Base-by-base conservation (phyloP, 2,888 invertebrate genomes). In the Anthrax anthrax region DNA sequence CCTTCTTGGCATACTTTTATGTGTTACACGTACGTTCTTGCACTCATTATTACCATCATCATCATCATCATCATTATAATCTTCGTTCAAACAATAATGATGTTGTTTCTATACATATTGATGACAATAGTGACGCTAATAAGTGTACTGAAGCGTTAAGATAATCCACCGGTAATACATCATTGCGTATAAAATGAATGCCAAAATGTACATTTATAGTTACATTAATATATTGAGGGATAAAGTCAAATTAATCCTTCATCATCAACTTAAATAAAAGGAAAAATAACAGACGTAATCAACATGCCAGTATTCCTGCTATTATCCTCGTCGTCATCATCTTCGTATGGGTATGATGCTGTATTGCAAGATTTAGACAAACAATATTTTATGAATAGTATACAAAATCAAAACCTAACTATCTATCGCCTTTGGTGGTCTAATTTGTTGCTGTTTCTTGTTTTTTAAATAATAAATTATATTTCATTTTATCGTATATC, bases 81-180 rank as follows among this genome's bases (percentile, higher is more conserved):
- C 29, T 3, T 32, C 12, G 29, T 32, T 32, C 29, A 32, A 12
- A 5, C 29, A 32, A 12, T 12, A 32, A 32, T 32, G 12, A 12
- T 32, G 6, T 12, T 32, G 29, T 12, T 8, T 23, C 23, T 8
- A 23, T 23, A 4, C 8, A 37, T 39, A 46, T 46, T 37, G 42
- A 19, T 46, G 46, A 46, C 46, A 46, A 46, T 46, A 46, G 46
- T 41, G 37, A 46, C 39, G 37, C 46, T 46, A 46, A 46, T 46
- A 46, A 46, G 37, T 40, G 41, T 41, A 41, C 42, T 37, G 37
- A 23, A 42, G 46, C 40, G 42, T 27, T 32, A 37, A 41, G 41
- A 46, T 46, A 46, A 46, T 46, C 46, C 41, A 36, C 41, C 41
- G 12, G 13, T 12, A 42, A 41, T 46, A 46, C 23, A 46, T 42